Evolutionary conservation across 2,797 vertebrate genomes (phyloP).

Genomic region (Poeciliopsis gracilis): DNA sequence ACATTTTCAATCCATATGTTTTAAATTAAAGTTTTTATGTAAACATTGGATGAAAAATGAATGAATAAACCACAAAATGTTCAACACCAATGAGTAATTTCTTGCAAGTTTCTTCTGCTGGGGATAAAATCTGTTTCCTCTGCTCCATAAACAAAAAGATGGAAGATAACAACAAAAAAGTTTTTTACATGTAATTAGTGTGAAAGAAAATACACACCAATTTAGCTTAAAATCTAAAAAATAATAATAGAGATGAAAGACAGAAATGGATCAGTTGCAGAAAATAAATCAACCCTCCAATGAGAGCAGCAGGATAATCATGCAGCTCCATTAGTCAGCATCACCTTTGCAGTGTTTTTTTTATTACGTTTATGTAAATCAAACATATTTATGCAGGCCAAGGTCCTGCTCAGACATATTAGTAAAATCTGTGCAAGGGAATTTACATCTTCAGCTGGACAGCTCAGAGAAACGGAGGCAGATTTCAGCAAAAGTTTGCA

Average conservation of each 20-base stretch:
- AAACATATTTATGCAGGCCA: constrained; percentile 28
- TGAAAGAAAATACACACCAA: neutral
- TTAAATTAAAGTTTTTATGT: neutral
- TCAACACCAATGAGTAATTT: neutral
- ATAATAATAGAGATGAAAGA: constrained; percentile 13
- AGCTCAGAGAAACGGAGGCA: neutral
- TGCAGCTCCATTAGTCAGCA: constrained; percentile 53
- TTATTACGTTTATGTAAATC: constrained; percentile 17
- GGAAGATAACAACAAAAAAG: neutral
- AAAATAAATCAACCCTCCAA: constrained; percentile 34
- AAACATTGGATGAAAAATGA: neutral
- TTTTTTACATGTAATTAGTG: neutral
- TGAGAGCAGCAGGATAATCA: constrained; percentile 40
- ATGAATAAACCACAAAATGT: neutral
- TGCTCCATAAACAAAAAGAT: neutral
- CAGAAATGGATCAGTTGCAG: constrained; percentile 38
- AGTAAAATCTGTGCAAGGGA: constrained; percentile 1
- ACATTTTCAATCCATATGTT: neutral
- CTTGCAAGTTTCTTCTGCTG: neutral
- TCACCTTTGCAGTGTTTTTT: constrained; percentile 50
- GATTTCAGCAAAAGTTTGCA: neutral
- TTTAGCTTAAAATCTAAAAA: constrained; percentile 8
- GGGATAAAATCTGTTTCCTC: neutral
- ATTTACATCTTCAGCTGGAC: constrained; percentile 8
- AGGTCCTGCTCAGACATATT: constrained; percentile 19